Evolutionary conservation across 2,888 invertebrate species (phyloP).

Genomic region (Drosophila seclusa): DNA sequence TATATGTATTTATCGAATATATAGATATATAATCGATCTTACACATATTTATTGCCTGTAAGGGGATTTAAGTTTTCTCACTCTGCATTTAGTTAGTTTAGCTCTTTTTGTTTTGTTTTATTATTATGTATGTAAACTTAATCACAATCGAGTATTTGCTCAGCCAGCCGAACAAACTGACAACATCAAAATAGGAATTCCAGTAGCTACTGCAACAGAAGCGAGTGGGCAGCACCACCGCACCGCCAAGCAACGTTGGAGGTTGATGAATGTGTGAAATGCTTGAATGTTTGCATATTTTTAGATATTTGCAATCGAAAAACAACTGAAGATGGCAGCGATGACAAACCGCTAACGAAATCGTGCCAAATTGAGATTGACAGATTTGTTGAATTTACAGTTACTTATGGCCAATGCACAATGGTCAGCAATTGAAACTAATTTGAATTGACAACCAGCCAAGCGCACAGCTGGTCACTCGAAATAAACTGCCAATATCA

Average conservation of each 20-base stretch:
- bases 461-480: constrained; percentile 17
- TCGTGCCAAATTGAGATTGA: constrained; percentile 41
- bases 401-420: constrained; percentile 36
- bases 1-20: neutral
- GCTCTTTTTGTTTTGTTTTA: constrained; percentile 2
- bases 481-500: constrained; percentile 56
- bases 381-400: constrained; percentile 13
- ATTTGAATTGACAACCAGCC: constrained; percentile 53
- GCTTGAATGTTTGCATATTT: constrained; percentile 52
- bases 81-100: neutral
- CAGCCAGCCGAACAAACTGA: constrained; percentile 20
- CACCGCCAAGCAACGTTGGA: constrained; percentile 8
- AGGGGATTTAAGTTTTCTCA: neutral
- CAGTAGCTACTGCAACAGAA: constrained; percentile 1
- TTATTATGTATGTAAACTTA: constrained; percentile 22
- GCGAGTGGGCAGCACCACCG: constrained; percentile 21
- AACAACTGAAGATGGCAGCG: constrained; percentile 14
- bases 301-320: constrained; percentile 44
- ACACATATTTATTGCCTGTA: neutral
- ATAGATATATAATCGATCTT: neutral
- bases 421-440: constrained; percentile 24
- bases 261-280: constrained; percentile 70
- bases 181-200: constrained; percentile 11
- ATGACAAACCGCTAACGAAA: constrained; percentile 31
- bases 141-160: constrained; percentile 19